Evolutionary conservation across 2,888 invertebrate species (phyloP).

Genomic region (Proisotoma minuta): DNA sequence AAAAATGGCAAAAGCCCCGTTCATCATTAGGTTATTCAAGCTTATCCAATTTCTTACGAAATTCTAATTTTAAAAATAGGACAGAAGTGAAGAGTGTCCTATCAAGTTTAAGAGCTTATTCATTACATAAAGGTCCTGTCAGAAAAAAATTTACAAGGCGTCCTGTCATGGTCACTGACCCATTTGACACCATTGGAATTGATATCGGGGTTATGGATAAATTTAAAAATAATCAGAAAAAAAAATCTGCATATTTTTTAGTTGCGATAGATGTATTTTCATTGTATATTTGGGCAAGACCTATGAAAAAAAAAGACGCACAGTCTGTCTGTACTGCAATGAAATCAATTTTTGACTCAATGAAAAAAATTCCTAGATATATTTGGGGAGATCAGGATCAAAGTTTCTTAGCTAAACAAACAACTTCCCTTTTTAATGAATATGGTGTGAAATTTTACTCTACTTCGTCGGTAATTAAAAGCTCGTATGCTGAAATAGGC

Average conservation of each 20-base stretch:
- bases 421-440: not conserved
- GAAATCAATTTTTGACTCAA: not conserved
- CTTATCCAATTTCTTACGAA: not conserved
- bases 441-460: not conserved
- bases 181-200: not conserved
- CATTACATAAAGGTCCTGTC: not conserved
- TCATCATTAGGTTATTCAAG: no score
- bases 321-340: not conserved
- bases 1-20: no score
- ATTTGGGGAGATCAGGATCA: not conserved
- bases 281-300: not conserved
- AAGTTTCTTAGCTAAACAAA: not conserved
- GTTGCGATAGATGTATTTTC: not conserved
- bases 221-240: not conserved
- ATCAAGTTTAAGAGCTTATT: not conserved
- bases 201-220: not conserved
- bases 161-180: not conserved
- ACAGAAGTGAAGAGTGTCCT: not conserved
- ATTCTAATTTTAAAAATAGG: not conserved
- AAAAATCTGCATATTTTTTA: not conserved
- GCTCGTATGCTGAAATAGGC: not conserved
- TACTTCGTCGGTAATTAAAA: not conserved
- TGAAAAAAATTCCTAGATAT: not conserved
- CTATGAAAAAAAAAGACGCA: not conserved
- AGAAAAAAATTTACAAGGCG: not conserved